These are phyloP conservation scores for Standfussiana lucernea DNA, from an alignment of 2,888 invertebrate genomes.

Conservation along the genomic window DNA sequence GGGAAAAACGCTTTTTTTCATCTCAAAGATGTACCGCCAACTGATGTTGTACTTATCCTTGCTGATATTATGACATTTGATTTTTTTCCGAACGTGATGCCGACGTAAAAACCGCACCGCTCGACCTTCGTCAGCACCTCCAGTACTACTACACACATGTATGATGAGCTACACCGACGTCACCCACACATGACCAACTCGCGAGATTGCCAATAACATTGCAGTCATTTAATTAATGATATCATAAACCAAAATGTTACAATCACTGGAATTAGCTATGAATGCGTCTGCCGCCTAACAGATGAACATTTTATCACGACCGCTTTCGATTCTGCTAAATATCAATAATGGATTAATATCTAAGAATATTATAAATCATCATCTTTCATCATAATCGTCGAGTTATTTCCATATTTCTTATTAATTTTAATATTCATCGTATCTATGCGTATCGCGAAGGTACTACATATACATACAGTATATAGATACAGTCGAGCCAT, in stretches of 20 bases:
- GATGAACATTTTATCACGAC: not conserved
- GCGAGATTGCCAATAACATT: slow-evolving; percentile 10
- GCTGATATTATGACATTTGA: slow-evolving; percentile 35
- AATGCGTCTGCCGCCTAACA: not conserved
- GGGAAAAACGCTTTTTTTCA: slow-evolving; percentile 28
- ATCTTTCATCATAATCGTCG: slow-evolving; percentile 7
- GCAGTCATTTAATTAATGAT: slow-evolving; percentile 11
- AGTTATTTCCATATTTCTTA: slow-evolving; percentile 1
- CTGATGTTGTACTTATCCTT: slow-evolving; percentile 14
- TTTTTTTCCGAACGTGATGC: slow-evolving; percentile 25
- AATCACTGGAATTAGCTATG: slow-evolving; percentile 13
- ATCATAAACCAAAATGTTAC: slow-evolving; percentile 23
- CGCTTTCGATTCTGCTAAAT: slow-evolving; percentile 6
- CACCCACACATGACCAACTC: slow-evolving; percentile 23
- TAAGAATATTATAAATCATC: not conserved
- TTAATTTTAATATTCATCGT: not conserved
- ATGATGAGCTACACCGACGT: slow-evolving; percentile 1
- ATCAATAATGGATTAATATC: not conserved
- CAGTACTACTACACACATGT: not conserved
- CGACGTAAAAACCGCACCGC: slow-evolving; percentile 36
- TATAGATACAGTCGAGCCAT: not conserved
- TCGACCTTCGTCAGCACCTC: slow-evolving; percentile 40
- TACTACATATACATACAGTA: too few species aligned
- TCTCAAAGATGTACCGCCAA: not conserved
- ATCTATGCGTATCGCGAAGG: not conserved